Conservation (phyloP, 23 tunicate species). For the Trididemnum nubilum region DNA sequence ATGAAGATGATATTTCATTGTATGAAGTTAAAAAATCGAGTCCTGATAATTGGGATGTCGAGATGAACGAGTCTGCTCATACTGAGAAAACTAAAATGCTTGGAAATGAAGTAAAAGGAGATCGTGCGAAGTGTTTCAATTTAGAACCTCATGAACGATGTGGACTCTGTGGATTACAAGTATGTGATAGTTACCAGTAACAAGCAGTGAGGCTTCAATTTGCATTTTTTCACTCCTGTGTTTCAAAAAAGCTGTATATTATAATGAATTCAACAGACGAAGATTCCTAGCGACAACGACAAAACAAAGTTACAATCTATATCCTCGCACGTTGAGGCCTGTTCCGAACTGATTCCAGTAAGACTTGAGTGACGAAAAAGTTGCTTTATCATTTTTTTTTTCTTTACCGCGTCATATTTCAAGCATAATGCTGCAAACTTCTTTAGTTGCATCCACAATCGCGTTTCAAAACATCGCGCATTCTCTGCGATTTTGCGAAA, state of each 20-base stretch:
- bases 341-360: too few relatives aligned
- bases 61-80: constrained; percentile 1
- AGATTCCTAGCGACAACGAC: too few relatives aligned
- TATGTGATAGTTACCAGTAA: constrained; percentile 7
- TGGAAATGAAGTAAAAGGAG: constrained; percentile 10
- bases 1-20: constrained; percentile 51
- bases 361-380: too few relatives aligned
- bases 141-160: constrained; percentile 87
- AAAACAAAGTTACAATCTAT: too few relatives aligned
- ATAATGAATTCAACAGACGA: background rate
- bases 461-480: too few relatives aligned
- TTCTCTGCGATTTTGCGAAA: too few relatives aligned
- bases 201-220: background rate
- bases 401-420: too few relatives aligned
- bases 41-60: constrained; percentile 17
- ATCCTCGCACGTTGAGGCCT: too few relatives aligned
- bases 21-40: constrained; percentile 38
- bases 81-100: constrained; percentile 46
- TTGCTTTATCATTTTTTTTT: too few relatives aligned
- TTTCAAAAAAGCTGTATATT: background rate
- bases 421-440: too few relatives aligned
- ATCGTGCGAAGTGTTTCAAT: constrained; percentile 51
- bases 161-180: constrained; percentile 90
- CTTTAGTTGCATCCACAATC: too few relatives aligned
- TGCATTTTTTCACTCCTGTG: too few relatives aligned